phyloP scores from a whole-genome alignment of 2,113 vertebrate species.

The Myxocyprinus asiaticus region DNA sequence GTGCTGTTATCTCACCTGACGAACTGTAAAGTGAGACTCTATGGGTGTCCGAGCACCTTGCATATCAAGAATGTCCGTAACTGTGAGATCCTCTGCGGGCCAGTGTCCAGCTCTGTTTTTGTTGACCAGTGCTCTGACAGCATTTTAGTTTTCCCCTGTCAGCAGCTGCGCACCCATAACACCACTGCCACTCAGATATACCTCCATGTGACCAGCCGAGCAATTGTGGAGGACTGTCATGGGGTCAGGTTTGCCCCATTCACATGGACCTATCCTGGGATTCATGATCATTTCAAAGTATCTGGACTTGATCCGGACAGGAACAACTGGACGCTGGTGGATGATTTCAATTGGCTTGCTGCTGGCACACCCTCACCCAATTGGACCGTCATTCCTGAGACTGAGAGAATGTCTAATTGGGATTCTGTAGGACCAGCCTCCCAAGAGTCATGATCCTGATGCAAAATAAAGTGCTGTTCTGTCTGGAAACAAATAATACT shows the following conservation, averaged over 20 bases:
- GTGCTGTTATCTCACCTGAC: constrained; percentile 72
- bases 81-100: constrained; percentile 77
- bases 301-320: constrained; percentile 79
- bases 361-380: constrained; percentile 83
- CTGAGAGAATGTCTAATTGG: constrained; percentile 78
- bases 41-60: constrained; percentile 75
- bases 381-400: constrained; percentile 87
- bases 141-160: constrained; percentile 83
- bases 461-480: no score
- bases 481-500: neutral
- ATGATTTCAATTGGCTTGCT: constrained; percentile 95
- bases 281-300: constrained; percentile 79
- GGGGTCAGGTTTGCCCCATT: constrained; percentile 85
- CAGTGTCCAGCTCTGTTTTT: constrained; percentile 86
- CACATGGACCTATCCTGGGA: constrained; percentile 81
- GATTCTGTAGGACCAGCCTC: constrained; percentile 53
- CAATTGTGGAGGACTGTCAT: constrained; percentile 87
- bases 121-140: constrained; percentile 84
- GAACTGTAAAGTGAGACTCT: constrained; percentile 80
- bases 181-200: constrained; percentile 80
- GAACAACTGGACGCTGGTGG: constrained; percentile 89
- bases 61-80: constrained; percentile 74
- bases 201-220: constrained; percentile 88
- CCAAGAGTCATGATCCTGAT: neutral
- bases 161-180: constrained; percentile 90